Percentiles rank a stretch among this genome's conserved stretches.
phyloP scores from a whole-genome alignment of 2,888 invertebrate species.

The Homarus gammarus region DNA sequence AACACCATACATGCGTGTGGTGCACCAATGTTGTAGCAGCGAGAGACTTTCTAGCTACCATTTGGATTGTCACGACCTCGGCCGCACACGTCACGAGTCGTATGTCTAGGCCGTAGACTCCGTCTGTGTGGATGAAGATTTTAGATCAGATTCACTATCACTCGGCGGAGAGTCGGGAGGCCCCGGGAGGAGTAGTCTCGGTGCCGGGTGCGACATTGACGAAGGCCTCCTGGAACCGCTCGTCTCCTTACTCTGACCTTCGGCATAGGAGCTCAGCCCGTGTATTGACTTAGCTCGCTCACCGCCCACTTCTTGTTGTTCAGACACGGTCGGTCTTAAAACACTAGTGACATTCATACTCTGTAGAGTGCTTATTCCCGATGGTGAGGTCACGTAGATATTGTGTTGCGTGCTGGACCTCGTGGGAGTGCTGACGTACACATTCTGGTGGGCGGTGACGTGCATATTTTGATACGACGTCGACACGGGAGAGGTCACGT shows the following conservation, averaged over 20 bases:
- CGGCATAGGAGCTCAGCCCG: neutral
- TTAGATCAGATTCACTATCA: slow-evolving; percentile 5
- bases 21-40: neutral
- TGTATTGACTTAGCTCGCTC: slow-evolving; percentile 4
- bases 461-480: slow-evolving; percentile 42
- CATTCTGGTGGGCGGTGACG: slow-evolving; percentile 40
- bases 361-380: slow-evolving; percentile 18
- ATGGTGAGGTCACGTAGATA: slow-evolving; percentile 32
- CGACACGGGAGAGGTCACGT: slow-evolving; percentile 30
- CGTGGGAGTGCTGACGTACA: slow-evolving; percentile 54
- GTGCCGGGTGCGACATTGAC: slow-evolving; percentile 12
- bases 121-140: neutral
- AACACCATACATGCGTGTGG: neutral
- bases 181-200: slow-evolving; percentile 35
- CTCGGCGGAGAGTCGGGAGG: slow-evolving; percentile 45
- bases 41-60: slow-evolving; percentile 3
- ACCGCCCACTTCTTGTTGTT: neutral
- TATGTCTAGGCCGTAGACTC: slow-evolving; percentile 20
- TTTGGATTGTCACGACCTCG: neutral
- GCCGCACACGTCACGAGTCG: neutral
- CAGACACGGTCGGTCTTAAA: neutral
- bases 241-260: neutral
- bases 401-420: slow-evolving; percentile 40
- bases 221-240: neutral
- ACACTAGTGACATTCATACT: slow-evolving; percentile 13